These are phyloP conservation scores for Saturnia pavonia DNA, from an alignment of 2,888 invertebrate genomes.

Conservation along the genomic window DNA sequence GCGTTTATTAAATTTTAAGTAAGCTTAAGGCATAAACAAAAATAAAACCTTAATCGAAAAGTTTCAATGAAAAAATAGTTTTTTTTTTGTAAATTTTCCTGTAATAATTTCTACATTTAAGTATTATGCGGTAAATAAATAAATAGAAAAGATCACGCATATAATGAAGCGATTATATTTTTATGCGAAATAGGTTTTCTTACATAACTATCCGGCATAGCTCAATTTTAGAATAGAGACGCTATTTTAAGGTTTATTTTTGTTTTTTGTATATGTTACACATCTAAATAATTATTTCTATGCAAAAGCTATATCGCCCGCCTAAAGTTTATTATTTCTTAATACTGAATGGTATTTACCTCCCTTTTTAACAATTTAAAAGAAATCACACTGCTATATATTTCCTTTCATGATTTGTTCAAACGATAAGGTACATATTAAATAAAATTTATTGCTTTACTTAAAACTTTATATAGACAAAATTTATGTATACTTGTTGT, in stretches of 20 bases:
- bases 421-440: not conserved
- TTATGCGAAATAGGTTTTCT: conserved; percentile 30
- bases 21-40: not conserved
- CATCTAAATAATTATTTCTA: conserved; percentile 32
- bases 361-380: conserved; percentile 32
- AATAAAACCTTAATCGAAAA: not conserved
- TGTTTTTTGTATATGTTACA: conserved; percentile 17
- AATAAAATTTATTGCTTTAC: not conserved
- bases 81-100: not conserved
- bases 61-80: not conserved
- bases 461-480: not conserved
- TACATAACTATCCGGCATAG: conserved; percentile 70
- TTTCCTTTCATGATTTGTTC: not conserved
- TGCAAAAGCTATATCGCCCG: conserved; percentile 59
- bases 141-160: conserved; percentile 35
- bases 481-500: not conserved
- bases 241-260: conserved; percentile 45
- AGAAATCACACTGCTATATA: not conserved
- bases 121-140: not conserved
- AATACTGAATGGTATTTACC: conserved; percentile 44
- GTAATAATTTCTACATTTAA: not conserved
- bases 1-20: not conserved
- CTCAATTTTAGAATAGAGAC: conserved; percentile 71
- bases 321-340: conserved; percentile 35
- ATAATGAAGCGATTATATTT: conserved; percentile 49